These are phyloP conservation scores for Drosophila gunungcola DNA, from an alignment of 1,140 invertebrate genomes.

Conservation along the genomic window DNA sequence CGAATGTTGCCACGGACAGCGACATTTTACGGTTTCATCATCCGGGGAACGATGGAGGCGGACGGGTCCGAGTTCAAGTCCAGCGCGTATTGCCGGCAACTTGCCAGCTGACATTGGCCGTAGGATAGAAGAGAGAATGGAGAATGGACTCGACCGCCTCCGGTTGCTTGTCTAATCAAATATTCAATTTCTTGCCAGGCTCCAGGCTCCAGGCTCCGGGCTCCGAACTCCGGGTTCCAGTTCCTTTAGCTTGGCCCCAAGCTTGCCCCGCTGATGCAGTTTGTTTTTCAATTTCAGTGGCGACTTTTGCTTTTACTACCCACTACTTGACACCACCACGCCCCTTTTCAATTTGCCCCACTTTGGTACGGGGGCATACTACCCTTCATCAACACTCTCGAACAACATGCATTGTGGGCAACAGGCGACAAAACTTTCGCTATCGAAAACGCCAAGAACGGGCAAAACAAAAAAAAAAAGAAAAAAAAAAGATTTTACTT, in stretches of 20 bases:
- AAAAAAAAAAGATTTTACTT: slow-evolving; percentile 1
- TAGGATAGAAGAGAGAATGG: neutral
- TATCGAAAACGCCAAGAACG: neutral
- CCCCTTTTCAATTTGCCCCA: slow-evolving; percentile 57
- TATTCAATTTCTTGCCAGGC: slow-evolving; percentile 11
- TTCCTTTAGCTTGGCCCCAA: slow-evolving; percentile 7
- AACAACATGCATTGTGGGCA: slow-evolving; percentile 14
- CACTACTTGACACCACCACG: slow-evolving; percentile 33
- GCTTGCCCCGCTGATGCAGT: slow-evolving; percentile 8
- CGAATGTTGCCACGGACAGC: slow-evolving; percentile 26
- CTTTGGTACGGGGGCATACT: neutral
- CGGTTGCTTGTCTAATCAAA: slow-evolving; percentile 24
- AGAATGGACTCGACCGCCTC: neutral
- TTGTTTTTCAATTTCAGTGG: slow-evolving; percentile 51
- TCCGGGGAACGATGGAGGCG: neutral
- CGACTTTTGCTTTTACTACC: slow-evolving; percentile 23
- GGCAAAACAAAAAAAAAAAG: neutral
- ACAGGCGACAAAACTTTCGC: slow-evolving; percentile 60
- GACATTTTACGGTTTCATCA: slow-evolving; percentile 6
- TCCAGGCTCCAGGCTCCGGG: neutral
- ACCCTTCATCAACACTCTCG: neutral
- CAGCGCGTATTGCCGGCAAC: too few species aligned
- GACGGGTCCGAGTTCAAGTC: neutral
- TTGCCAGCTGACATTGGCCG: slow-evolving; percentile 2
- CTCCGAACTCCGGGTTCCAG: neutral